phyloP scores from a whole-genome alignment of 1,140 invertebrate species.

The Nasonia giraulti region DNA sequence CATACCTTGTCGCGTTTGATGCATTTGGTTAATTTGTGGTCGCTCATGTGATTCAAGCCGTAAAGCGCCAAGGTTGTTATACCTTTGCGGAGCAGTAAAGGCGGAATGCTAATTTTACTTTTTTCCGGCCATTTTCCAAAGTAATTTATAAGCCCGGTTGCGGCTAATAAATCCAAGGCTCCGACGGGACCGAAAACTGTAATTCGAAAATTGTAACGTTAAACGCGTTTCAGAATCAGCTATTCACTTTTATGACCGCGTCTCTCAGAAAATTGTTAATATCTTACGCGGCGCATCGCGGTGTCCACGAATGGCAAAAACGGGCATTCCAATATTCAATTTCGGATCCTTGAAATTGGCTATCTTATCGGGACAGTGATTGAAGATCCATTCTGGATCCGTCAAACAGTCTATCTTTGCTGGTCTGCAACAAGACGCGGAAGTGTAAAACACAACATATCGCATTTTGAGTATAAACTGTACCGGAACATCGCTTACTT shows the following conservation, averaged over 20 bases:
- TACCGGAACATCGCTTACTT: slow-evolving; percentile 65
- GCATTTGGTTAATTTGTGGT: slow-evolving; percentile 90
- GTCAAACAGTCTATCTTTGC: slow-evolving; percentile 77
- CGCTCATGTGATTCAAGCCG: slow-evolving; percentile 94
- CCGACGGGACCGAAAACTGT: slow-evolving; percentile 77
- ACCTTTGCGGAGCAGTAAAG: slow-evolving; percentile 92
- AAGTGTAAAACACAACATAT: neutral
- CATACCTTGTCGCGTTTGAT: slow-evolving; percentile 83
- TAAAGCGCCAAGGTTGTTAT: slow-evolving; percentile 90
- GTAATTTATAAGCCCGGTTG: slow-evolving; percentile 91
- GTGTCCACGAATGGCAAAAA: slow-evolving; percentile 95
- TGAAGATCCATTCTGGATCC: slow-evolving; percentile 73
- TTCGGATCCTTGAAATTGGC: slow-evolving; percentile 97
- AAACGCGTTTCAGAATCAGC: slow-evolving; percentile 10
- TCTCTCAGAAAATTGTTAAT: slow-evolving; percentile 26
- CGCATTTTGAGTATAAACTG: neutral
- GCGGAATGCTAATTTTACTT: slow-evolving; percentile 85
- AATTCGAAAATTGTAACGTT: slow-evolving; percentile 4
- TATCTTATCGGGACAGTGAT: slow-evolving; percentile 70
- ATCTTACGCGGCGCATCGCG: slow-evolving; percentile 93
- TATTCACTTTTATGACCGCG: neutral
- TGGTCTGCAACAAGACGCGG: slow-evolving; percentile 70
- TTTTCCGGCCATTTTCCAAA: slow-evolving; percentile 90
- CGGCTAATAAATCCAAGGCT: slow-evolving; percentile 89
- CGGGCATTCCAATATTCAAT: slow-evolving; percentile 90